These are phyloP conservation scores for Lasioglossum baleicum DNA, from an alignment of 1,140 invertebrate species.

Conservation along the genomic window DNA sequence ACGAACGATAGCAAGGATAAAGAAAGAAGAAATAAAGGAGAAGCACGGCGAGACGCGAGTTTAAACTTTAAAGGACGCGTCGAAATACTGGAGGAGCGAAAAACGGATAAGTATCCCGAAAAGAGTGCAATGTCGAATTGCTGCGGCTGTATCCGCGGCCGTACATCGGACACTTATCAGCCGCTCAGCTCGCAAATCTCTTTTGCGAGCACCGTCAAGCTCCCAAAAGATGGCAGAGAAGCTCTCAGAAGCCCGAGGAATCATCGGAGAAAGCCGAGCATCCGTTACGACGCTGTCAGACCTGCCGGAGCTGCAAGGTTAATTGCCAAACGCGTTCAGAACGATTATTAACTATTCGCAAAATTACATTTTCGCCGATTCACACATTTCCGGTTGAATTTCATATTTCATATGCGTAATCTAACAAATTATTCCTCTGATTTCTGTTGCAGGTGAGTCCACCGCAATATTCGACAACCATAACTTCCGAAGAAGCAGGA, in stretches of 20 bases:
- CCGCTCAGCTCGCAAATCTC: constrained; percentile 49
- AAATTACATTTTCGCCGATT: too few species aligned
- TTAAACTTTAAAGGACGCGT: too few species aligned
- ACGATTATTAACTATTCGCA: too few species aligned
- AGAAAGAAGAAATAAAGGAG: neutral
- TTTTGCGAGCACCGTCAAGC: constrained; percentile 25
- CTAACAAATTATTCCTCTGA: too few species aligned
- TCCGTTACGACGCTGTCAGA: constrained; percentile 68
- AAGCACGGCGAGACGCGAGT: too few species aligned
- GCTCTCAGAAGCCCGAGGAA: constrained; percentile 57
- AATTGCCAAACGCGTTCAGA: neutral
- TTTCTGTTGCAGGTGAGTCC: too few species aligned
- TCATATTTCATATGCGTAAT: too few species aligned
- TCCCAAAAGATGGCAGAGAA: constrained; percentile 33
- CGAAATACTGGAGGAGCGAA: too few species aligned
- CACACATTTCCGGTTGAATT: too few species aligned
- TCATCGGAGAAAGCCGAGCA: constrained; percentile 64
- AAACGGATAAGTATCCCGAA: neutral
- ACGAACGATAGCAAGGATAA: constrained; percentile 1
- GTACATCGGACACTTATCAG: constrained; percentile 61
- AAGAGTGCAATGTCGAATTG: constrained; percentile 58
- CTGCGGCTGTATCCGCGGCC: constrained; percentile 61
- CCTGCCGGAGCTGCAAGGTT: constrained; percentile 55
- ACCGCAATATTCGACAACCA: too few species aligned
- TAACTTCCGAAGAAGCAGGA: too few species aligned